Evolutionary conservation across 2,888 invertebrate species (phyloP).

Genomic region (Cantharis rufa): DNA sequence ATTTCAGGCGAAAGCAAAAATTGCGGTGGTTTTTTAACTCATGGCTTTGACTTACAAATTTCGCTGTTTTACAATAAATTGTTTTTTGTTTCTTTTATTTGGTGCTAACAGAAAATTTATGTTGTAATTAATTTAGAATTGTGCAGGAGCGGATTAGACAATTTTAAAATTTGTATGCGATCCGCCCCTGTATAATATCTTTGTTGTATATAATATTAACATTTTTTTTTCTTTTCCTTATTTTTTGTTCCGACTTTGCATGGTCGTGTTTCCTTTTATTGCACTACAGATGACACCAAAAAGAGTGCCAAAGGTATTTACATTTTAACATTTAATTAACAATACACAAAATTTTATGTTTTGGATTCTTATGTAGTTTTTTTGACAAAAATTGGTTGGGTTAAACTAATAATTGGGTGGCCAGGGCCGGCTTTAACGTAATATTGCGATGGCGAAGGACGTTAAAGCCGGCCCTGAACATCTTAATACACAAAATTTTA

Average conservation of each 20-base stretch:
- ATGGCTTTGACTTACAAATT: not conserved
- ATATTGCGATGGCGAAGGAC: too few relatives aligned
- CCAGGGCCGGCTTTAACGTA: not conserved
- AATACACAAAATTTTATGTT: not conserved
- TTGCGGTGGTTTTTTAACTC: not conserved
- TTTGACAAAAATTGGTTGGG: not conserved
- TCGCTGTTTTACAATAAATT: not conserved
- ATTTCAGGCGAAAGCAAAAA: not conserved
- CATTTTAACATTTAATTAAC: constrained; percentile 35
- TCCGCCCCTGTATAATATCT: not conserved
- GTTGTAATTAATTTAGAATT: not conserved
- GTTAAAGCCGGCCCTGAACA: not conserved
- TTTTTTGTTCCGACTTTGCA: constrained; percentile 44
- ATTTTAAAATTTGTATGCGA: not conserved
- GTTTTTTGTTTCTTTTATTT: not conserved
- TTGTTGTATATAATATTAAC: constrained; percentile 29
- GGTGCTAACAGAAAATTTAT: not conserved
- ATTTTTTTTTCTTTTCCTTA: constrained; percentile 35
- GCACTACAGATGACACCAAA: constrained; percentile 49
- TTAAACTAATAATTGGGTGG: not conserved
- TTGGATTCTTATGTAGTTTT: not conserved
- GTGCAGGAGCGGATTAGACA: not conserved
- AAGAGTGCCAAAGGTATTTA: constrained; percentile 46
- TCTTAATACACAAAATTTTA: not conserved
- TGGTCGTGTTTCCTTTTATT: constrained; percentile 40